Evolutionary conservation across 2,797 vertebrate genomes (phyloP), one percentile per base, ranked within the genome.

Genomic region (Cossypha niveicapilla): DNA sequence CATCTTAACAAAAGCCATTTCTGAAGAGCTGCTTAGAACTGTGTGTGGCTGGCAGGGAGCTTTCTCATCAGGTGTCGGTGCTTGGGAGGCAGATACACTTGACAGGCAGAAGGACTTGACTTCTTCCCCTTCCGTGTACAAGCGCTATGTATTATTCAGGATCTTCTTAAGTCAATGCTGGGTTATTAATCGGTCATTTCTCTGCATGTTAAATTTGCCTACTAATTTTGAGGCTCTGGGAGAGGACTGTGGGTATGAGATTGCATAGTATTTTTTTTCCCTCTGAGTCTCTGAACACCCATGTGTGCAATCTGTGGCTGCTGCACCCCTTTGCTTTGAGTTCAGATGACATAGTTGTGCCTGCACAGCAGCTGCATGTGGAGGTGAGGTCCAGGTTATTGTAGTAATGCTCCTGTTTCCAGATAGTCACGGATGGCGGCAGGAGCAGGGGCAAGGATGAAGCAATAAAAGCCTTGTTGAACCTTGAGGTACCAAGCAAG

Each of bases 151-250:
- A 95, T 96, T 95, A 94, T 95, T 95, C 94, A 95, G 60, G 88
- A 93, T 96, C 92, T 91, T 92, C 92, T 90, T 95, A 91, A 96
- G 94, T 95, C 91, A 95, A 50, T 93, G 94, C 91, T 92, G 73
- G 75, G 92, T 95, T 96, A 95, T 92, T 96, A 96, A 93, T 91
- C 11, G 39, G 61, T 86, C 1, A 24, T 83, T 95, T 92, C 92
- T 95, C 88, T 92, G 94, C 94, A 86, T 95, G 88, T 94, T 91
- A 95, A 91, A 94, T 94, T 87, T 92, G 47, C 61, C 75, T 93
- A 7, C 92, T 95, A 80, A 96, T 96, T 96, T 92, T 0, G 0
- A 92, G 76, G 42, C 81, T 80, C 45, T 72, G 78, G 56, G 65
- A 41, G 57, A 86, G 21, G 68, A 67, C 50, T 78, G 54, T 5